Percentiles rank a stretch among this genome's conserved stretches.
phyloP scores from a whole-genome alignment of 2,113 vertebrate species.

The Hippocampus comes region DNA sequence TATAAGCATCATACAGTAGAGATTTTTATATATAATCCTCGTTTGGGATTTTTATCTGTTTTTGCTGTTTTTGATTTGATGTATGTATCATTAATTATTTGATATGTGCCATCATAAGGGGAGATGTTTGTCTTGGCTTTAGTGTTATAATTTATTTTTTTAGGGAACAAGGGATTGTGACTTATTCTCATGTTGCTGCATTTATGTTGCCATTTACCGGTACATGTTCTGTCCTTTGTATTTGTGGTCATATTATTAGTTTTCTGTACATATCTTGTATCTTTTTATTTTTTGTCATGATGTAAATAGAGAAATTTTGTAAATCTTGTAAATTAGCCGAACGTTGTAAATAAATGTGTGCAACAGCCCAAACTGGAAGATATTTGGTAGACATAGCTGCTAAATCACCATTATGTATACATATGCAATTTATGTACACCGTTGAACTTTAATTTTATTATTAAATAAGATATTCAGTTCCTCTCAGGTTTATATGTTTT shows the following conservation, averaged over 20 bases:
- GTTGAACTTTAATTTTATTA: neutral
- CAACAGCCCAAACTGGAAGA: slow-evolving; percentile 5
- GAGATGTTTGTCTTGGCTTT: slow-evolving; percentile 52
- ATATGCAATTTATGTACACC: neutral
- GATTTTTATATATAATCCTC: slow-evolving; percentile 2
- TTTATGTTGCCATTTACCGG: neutral
- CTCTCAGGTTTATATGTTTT: too few relatives aligned
- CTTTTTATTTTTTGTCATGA: neutral
- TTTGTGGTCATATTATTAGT: neutral
- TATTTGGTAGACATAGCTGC: neutral
- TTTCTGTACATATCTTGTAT: neutral
- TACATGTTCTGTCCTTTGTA: neutral
- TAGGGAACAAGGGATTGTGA: slow-evolving; percentile 2
- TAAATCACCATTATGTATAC: neutral
- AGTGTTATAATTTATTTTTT: neutral
- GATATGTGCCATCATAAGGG: slow-evolving; percentile 64
- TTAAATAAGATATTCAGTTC: neutral
- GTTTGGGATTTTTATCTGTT: slow-evolving; percentile 1
- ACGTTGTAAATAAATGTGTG: slow-evolving; percentile 42
- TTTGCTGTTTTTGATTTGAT: slow-evolving; percentile 38
- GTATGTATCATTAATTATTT: slow-evolving; percentile 40
- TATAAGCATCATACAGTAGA: neutral
- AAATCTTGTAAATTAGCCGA: slow-evolving; percentile 34
- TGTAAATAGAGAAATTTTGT: neutral
- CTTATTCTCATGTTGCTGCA: neutral